phyloP scores from a whole-genome alignment of 1,140 invertebrate species.

The Physella acuta region DNA sequence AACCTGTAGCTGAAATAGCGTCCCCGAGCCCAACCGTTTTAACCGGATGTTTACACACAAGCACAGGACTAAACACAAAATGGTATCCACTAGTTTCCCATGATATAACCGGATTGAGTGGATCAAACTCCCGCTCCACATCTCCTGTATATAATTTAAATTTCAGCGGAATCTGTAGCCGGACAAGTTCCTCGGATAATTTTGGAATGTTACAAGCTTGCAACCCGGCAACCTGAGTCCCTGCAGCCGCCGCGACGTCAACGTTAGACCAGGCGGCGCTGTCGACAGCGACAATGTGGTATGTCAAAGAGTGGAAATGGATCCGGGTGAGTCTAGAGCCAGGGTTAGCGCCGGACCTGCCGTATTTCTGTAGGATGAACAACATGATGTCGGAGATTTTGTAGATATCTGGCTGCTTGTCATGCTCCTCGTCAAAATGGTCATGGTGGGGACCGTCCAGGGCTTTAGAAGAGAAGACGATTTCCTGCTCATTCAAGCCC shows the following conservation, averaged over 20 bases:
- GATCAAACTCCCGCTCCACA: constrained; percentile 46
- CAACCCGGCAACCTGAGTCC: constrained; percentile 58
- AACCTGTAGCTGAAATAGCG: constrained; percentile 62
- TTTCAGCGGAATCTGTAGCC: constrained; percentile 55
- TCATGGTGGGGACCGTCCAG: constrained; percentile 56
- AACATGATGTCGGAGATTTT: constrained; percentile 61
- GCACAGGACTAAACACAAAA: constrained; percentile 62
- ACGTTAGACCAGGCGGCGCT: constrained; percentile 58
- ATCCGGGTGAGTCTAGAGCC: constrained; percentile 58
- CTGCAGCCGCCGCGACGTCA: constrained; percentile 58
- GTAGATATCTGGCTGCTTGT: constrained; percentile 49
- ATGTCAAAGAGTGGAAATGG: constrained; percentile 63
- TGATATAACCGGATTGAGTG: constrained; percentile 51
- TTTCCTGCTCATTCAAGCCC: constrained; percentile 62
- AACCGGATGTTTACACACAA: constrained; percentile 61
- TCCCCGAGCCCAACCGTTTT: constrained; percentile 63
- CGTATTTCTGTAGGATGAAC: constrained; percentile 59
- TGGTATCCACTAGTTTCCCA: constrained; percentile 57
- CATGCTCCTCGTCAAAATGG: constrained; percentile 42
- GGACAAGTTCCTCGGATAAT: constrained; percentile 45
- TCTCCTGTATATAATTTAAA: constrained; percentile 56
- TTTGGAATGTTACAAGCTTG: constrained; percentile 58
- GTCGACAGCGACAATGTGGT: constrained; percentile 59
- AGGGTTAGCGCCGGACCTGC: constrained; percentile 48
- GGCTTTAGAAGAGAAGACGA: constrained; percentile 57